phyloP scores from a whole-genome alignment of 2,113 vertebrate genomes.

The Acrocephalus kingi region DNA sequence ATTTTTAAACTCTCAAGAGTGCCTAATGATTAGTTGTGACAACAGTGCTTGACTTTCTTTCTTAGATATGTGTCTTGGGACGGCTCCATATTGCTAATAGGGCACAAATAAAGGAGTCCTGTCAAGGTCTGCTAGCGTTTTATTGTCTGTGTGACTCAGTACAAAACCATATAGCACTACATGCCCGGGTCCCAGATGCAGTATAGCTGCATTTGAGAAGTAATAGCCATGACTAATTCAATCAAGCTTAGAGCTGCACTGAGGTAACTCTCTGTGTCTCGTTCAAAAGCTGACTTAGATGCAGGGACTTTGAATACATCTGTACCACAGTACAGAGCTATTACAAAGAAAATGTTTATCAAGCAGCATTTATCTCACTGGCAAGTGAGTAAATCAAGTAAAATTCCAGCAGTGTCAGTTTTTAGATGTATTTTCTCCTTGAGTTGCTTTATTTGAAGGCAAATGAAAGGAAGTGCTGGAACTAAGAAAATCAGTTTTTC shows the following conservation, averaged over 20 bases:
- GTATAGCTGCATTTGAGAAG: slow-evolving; percentile 2
- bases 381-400: neutral
- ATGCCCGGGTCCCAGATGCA: neutral
- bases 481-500: neutral
- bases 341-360: neutral
- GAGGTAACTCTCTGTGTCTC: neutral
- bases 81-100: neutral
- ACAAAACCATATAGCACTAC: neutral
- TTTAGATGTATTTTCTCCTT: neutral
- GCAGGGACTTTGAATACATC: neutral
- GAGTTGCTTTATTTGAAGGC: neutral
- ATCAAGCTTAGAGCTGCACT: neutral
- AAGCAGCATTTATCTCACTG: neutral
- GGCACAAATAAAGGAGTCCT: neutral
- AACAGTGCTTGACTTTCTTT: neutral
- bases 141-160: neutral
- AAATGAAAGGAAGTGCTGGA: neutral
- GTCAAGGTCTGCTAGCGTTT: neutral
- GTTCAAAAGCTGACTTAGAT: neutral
- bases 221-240: slow-evolving; percentile 34
- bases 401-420: neutral
- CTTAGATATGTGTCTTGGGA: neutral
- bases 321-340: neutral
- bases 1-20: neutral
- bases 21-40: neutral